Evolutionary conservation across 2,888 invertebrate genomes (phyloP).

Genomic region (Leptogaster cylindrica): DNA sequence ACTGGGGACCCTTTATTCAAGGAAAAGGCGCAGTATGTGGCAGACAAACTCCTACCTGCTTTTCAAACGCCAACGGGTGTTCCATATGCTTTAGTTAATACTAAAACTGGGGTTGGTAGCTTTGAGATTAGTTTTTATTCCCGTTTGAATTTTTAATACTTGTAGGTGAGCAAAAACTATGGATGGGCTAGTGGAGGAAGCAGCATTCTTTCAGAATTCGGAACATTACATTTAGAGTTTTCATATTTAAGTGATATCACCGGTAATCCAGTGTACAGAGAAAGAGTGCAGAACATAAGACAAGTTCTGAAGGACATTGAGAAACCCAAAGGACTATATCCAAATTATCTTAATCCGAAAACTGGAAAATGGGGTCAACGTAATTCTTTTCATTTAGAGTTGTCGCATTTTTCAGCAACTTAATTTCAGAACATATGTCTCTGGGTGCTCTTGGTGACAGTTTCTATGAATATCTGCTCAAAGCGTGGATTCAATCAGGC

Average conservation of each 20-base stretch:
- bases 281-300: conserved; percentile 89
- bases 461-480: conserved; percentile 97
- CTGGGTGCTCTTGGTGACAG: conserved; percentile 97
- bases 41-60: conserved; percentile 92
- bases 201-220: conserved; percentile 96
- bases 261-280: conserved; percentile 84
- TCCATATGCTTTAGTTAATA: conserved; percentile 92
- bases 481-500: conserved; percentile 88
- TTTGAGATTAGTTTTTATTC: conserved; percentile 58
- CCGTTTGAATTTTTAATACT: not conserved
- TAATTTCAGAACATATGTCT: conserved; percentile 85
- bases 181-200: conserved; percentile 96
- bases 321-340: conserved; percentile 93
- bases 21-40: conserved; percentile 90
- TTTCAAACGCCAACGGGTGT: conserved; percentile 97
- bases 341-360: conserved; percentile 95
- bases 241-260: conserved; percentile 94
- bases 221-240: conserved; percentile 96
- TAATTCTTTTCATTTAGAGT: conserved; percentile 65
- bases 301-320: conserved; percentile 82
- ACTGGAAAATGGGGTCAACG: conserved; percentile 98
- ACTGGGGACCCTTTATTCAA: conserved; percentile 95
- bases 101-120: conserved; percentile 79
- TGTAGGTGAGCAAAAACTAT: conserved; percentile 87
- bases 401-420: not conserved